Conservation (phyloP, 2,888 invertebrate genomes). For the Clitarchus hookeri region DNA sequence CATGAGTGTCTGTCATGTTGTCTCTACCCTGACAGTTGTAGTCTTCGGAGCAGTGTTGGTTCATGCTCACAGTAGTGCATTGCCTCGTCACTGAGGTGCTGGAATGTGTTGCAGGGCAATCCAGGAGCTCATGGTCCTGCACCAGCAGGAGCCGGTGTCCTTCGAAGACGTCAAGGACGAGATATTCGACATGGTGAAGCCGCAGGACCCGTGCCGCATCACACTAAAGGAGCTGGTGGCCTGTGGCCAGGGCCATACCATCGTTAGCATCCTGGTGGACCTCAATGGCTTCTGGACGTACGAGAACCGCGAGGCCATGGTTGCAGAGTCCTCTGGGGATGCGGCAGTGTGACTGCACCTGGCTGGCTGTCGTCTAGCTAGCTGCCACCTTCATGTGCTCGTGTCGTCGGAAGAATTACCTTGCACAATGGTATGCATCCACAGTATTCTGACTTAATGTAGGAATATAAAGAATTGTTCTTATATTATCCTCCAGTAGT, state of each 20-base stretch:
- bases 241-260: constrained; percentile 92
- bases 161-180: constrained; percentile 97
- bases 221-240: constrained; percentile 78
- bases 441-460: no score
- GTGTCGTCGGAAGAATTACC: no score
- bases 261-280: constrained; percentile 91
- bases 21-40: no score
- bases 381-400: no score
- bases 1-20: no score
- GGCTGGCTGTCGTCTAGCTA: background rate
- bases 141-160: constrained; percentile 86
- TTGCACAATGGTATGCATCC: no score
- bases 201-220: constrained; percentile 79
- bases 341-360: background rate
- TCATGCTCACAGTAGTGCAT: no score
- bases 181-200: constrained; percentile 97
- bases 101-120: constrained; percentile 62
- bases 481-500: no score
- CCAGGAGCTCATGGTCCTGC: constrained; percentile 85
- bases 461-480: no score
- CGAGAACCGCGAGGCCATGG: constrained; percentile 86
- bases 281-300: constrained; percentile 97
- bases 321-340: constrained; percentile 59
- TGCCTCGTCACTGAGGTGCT: no score
- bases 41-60: no score